Evolutionary conservation across 2,797 vertebrate species (phyloP).

Genomic region (Falco rusticolus): DNA sequence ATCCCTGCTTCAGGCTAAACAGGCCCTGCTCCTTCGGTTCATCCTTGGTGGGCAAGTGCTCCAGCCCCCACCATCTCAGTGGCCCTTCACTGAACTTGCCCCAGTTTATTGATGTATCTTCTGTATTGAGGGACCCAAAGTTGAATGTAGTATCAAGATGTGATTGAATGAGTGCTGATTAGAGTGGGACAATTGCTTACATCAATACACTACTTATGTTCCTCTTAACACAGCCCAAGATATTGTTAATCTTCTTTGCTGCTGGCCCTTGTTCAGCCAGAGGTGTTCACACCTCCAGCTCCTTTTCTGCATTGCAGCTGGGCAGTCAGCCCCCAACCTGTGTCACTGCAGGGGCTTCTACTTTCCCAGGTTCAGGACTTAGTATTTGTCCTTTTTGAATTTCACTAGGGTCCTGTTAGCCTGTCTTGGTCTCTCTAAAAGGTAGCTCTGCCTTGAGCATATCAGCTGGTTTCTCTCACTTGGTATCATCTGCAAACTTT

Average conservation of each 20-base stretch:
- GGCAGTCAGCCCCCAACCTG: background rate
- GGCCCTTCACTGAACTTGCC: background rate
- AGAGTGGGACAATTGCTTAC: background rate
- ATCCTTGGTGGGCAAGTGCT: background rate
- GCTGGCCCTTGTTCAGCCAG: background rate
- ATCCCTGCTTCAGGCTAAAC: background rate
- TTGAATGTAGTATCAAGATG: background rate
- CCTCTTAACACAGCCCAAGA: background rate
- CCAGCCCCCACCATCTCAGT: background rate
- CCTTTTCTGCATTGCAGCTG: background rate
- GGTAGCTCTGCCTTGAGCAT: background rate
- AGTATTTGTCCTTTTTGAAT: background rate
- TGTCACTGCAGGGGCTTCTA: background rate
- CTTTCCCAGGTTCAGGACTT: background rate
- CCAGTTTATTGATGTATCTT: background rate
- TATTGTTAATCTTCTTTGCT: background rate
- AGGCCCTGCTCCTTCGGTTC: background rate
- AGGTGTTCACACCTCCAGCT: background rate
- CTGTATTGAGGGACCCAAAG: background rate
- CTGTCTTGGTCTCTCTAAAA: background rate
- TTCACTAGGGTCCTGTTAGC: background rate
- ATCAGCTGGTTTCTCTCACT: background rate
- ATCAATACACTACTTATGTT: background rate
- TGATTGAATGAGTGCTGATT: background rate
- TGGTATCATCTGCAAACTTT: background rate